A percentile compares a stretch with the other conserved stretches of the same genome.
Evolutionary conservation across 2,888 invertebrate genomes (phyloP).

Genomic region (Hirtodrosophila duncani): DNA sequence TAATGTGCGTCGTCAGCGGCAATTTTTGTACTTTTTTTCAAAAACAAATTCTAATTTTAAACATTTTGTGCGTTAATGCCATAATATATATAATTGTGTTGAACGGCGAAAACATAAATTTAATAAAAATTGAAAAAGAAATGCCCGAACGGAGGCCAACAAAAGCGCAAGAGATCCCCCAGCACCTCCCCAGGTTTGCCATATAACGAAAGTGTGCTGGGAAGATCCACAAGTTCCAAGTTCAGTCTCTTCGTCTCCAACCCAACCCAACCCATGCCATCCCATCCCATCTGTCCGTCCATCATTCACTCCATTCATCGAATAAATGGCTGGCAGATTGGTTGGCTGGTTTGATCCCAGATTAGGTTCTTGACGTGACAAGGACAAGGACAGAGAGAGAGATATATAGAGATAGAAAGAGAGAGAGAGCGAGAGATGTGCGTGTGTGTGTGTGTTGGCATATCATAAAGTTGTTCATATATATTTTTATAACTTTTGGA

Average conservation of each 20-base stretch:
- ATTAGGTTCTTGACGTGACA: no score
- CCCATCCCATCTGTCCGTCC: no score
- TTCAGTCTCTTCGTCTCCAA: no score
- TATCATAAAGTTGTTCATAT: constrained; percentile 7
- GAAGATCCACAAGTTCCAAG: no score
- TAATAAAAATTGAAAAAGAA: constrained; percentile 27
- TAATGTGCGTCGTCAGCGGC: constrained; percentile 63
- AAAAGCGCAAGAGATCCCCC: no score
- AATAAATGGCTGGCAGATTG: no score
- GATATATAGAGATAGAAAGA: constrained; percentile 13
- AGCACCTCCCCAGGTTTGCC: no score
- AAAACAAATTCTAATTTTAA: constrained; percentile 66
- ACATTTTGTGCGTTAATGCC: constrained; percentile 69
- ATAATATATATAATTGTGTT: constrained; percentile 56
- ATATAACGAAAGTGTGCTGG: no score
- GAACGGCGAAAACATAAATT: constrained; percentile 36
- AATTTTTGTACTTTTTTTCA: constrained; percentile 42
- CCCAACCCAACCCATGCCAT: no score
- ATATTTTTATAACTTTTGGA: constrained; percentile 42
- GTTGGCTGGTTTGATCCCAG: no score
- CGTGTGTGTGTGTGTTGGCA: constrained; percentile 10
- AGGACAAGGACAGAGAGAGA: no score
- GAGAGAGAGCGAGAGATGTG: background rate
- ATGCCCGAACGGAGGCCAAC: constrained; percentile 20
- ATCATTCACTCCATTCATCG: no score